These are phyloP conservation scores for Falco columbarius DNA, from an alignment of 2,797 vertebrate species.

Conservation along the genomic window DNA sequence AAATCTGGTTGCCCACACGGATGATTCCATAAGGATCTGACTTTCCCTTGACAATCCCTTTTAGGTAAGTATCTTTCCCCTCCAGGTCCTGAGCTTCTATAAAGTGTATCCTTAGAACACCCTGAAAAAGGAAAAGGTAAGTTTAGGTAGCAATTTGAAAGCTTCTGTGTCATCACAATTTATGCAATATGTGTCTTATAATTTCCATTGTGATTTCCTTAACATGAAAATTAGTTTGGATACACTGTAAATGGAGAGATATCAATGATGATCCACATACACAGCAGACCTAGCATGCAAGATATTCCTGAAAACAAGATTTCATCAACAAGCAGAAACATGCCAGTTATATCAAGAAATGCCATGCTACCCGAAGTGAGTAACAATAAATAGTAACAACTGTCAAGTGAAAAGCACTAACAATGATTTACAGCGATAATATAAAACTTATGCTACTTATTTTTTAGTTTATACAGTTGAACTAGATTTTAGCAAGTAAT, in stretches of 20 bases:
- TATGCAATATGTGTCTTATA: not conserved
- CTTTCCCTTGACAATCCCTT: slow-evolving; percentile 93
- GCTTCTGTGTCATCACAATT: not conserved
- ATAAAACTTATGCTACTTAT: not conserved
- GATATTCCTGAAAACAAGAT: not conserved
- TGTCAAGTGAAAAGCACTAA: not conserved
- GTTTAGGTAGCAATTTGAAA: not conserved
- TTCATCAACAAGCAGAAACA: not conserved
- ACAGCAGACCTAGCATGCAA: not conserved
- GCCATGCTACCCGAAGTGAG: not conserved
- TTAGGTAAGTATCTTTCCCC: slow-evolving; percentile 90
- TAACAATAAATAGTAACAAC: not conserved
- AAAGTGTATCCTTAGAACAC: slow-evolving; percentile 91
- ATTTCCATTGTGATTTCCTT: not conserved
- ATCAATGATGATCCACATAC: not conserved
- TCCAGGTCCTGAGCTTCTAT: slow-evolving; percentile 91
- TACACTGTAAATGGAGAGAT: not conserved
- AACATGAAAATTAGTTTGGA: not conserved
- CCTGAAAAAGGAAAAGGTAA: slow-evolving; percentile 72
- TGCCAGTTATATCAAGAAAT: not conserved
- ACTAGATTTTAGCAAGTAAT: not conserved
- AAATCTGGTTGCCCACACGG: slow-evolving; percentile 85
- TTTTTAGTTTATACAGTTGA: not conserved
- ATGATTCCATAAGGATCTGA: slow-evolving; percentile 94
- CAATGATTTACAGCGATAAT: not conserved